Evolutionary conservation across 2,888 invertebrate genomes (phyloP), one percentile per base, ranked within the genome.

Genomic region (Bombylius major): DNA sequence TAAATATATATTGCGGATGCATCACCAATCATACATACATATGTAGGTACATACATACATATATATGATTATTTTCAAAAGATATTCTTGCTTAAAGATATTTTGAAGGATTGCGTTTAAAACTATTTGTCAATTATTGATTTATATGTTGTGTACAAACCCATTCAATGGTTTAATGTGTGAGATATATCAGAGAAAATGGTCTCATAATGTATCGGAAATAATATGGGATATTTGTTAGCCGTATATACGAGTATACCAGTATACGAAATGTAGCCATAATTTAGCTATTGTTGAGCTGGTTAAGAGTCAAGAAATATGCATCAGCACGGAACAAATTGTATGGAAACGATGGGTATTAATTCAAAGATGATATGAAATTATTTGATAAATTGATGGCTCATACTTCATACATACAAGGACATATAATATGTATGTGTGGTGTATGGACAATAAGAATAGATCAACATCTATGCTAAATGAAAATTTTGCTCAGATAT

Each of bases 51-150:
- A 39, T 11, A 42, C 39, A 1, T 42, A 42, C 6, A 42, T 42
- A 42, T 42, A 8, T 42, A 11, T 11, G 1, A 42, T 11, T 5
- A 42, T 11, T 42, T 42, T 11, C 11, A 1, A 4, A 42, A 11
- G 11, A 42, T 11, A 4, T 11, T 42, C 39, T 42, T 42, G 11
- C 47, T 46, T 50, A 45, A 39, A 51, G 45, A 55, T 46, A 50
- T 50, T 55, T 55, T 51, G 55, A 51, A 48, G 51, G 34, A n/a
- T 33, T 44, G 34, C 33, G 11, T n/a, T 33, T 31, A 44, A 48
- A 42, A 44, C 49, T 52, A 56, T 59, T 59, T 59, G 59, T 56
- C 59, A 59, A 59, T 59, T 53, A 54, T 53, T 59, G 59, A 59
- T 59, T 59, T 59, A 59, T 47, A 44, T 47, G 9, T 34, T 23